These are phyloP conservation scores for Grammomys surdaster DNA, from an alignment of 2,113 vertebrate species.

Conservation along the genomic window DNA sequence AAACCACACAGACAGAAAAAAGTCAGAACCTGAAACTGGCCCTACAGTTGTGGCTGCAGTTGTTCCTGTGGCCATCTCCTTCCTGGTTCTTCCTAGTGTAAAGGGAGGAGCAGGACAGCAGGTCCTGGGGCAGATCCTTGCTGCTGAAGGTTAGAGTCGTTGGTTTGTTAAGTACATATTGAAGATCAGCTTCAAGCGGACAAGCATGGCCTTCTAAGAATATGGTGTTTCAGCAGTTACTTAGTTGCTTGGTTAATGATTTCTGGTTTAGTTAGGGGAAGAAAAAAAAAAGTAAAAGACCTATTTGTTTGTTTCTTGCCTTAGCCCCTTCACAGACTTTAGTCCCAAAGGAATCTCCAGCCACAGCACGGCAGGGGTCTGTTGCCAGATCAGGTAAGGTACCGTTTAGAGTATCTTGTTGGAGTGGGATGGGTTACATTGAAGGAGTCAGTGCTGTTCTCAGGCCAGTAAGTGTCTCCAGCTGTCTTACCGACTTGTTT, in stretches of 20 bases:
- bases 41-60: neutral
- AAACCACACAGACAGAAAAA: neutral
- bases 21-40: slow-evolving; percentile 10
- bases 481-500: slow-evolving; percentile 22
- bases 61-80: neutral
- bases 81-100: neutral
- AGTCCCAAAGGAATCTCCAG: slow-evolving; percentile 87
- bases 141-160: neutral
- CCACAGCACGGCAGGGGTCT: slow-evolving; percentile 86
- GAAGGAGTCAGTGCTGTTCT: slow-evolving; percentile 46
- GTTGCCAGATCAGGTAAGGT: slow-evolving; percentile 89
- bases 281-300: slow-evolving; percentile 81
- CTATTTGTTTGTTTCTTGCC: slow-evolving; percentile 75
- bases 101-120: slow-evolving; percentile 15
- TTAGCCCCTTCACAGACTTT: slow-evolving; percentile 87
- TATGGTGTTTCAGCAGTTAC: slow-evolving; percentile 26
- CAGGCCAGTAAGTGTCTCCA: slow-evolving; percentile 18
- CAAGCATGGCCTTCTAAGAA: slow-evolving; percentile 19
- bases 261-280: slow-evolving; percentile 68
- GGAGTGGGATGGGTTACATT: neutral
- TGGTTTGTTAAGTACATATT: slow-evolving; percentile 44
- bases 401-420: slow-evolving; percentile 63
- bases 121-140: neutral
- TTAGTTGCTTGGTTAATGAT: slow-evolving; percentile 4
- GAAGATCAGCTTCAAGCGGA: slow-evolving; percentile 50